Base-by-base conservation (phyloP, 1,140 invertebrate genomes). In the Tenebrio molitor region DNA sequence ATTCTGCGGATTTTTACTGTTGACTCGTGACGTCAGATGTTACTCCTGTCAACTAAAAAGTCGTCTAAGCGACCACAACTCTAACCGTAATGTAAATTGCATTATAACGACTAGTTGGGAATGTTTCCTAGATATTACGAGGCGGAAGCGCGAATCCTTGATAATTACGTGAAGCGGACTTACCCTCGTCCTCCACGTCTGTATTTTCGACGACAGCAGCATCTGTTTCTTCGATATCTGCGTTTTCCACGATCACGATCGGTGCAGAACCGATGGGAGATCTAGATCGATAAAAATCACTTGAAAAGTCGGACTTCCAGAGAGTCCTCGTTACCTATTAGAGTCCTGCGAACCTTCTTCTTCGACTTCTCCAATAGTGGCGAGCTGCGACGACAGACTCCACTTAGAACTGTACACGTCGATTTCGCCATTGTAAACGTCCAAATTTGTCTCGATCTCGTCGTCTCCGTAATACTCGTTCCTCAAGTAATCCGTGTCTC, bases 321-420 rank as follows among this genome's bases (percentile, higher is more conserved):
- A 4, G 3, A 12, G 17, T 1, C 39, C 7, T 65, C 21, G n/a
- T 29, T 65, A 65, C 62, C 62, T 65, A 25, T 65, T 65, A 12
- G n/a, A 46, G 8, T 68, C 65, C 23, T 68, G 65, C 8, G 25
- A 29, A 10, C 21, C 10, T 72, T 87, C 87, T 80, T 91, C 89
- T 77, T 90, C 90, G 25, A 89, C 84, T 81, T 91, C 89, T 0
- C 89, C 89, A 74, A 91, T 91, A 33, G 89, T 90, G 17, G 89
- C 89, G 53, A 91, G 75, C 80, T 85, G 83, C 39, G 78, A 80
- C 19, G 77, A 75, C 19, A 80, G 63, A 53, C 76, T 77, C 81
- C 81, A 82, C 62, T 77, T 78, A 8, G 74, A 76, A 34, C 67
- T 75, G 39, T 78, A 79, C n/a, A 73, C 58, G 63, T 81, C 80